Conservation (phyloP, 2,113 vertebrate genomes). For the Murina feae region DNA sequence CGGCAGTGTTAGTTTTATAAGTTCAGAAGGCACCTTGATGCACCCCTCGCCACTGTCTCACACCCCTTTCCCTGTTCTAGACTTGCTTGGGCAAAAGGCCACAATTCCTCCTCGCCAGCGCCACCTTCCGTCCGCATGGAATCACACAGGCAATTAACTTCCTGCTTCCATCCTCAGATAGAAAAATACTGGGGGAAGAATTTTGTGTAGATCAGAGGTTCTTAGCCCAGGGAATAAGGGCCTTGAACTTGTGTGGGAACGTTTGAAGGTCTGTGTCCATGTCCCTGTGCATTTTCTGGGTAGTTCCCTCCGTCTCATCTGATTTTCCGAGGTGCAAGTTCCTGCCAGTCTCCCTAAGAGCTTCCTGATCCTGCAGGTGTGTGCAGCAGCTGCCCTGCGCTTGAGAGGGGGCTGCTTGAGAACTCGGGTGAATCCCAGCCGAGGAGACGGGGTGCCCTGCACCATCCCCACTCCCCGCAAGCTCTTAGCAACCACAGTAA, state of each 20-base stretch:
- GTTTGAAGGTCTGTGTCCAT: background rate
- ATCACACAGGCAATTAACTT: background rate
- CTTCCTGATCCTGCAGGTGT: too few species aligned
- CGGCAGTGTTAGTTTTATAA: background rate
- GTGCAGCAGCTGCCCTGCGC: background rate
- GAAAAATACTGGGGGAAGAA: background rate
- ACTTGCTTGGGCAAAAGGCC: background rate
- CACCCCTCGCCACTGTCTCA: rapidly evolving
- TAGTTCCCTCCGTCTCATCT: background rate
- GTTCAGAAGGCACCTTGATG: background rate
- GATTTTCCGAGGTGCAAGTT: background rate
- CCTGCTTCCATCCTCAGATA: background rate
- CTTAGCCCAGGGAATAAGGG: background rate
- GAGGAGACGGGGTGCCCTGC: background rate
- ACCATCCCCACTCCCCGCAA: background rate
- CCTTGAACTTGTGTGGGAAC: background rate
- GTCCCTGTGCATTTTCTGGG: background rate
- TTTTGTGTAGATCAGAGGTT: background rate
- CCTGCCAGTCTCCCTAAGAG: background rate
- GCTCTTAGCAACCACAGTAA: background rate
- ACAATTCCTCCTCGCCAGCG: background rate
- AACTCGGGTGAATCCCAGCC: background rate
- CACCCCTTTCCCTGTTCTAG: background rate
- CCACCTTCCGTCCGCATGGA: constrained; percentile 37
- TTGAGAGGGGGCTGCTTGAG: background rate